Base-by-base conservation (phyloP, 2,797 vertebrate species). In the Sebastes oblongus region DNA sequence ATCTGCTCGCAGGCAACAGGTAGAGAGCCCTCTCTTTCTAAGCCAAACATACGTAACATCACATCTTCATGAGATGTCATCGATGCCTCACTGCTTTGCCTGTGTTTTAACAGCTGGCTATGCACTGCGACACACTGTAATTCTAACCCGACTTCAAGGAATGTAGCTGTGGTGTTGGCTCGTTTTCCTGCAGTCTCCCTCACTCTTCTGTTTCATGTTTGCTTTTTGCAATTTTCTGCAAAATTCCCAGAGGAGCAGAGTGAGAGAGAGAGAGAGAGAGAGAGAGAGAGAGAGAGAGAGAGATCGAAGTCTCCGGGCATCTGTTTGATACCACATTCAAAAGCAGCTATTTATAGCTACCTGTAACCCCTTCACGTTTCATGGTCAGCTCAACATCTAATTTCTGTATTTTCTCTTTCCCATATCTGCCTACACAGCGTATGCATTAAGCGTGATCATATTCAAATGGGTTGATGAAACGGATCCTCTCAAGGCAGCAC, bases 1-100 rank as follows among this genome's bases (percentile, higher is more conserved):
- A 76, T 81, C 86, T 87, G 83, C 89, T 91, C 70, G 66, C 80
- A 86, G 66, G 93, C 95, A 96, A 96, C 95, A 96, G 95, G 96
- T 96, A 95, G 86, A 86, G 80, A 85, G 66, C 66, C 74, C 54
- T 22, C 86, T 84, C 85, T 72, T 59, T 86, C 65, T 60, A 50
- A 72, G 75, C 12, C 30, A 64, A 73, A 85, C 90, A 86, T 84
- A 27, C 52, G 52, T 81, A 67, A 25, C 70, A 56, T 75, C 68
- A 60, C 79, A 75, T 80, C 79, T 76, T 78, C 46, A 50, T 46
- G 60, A 55, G 55, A 84, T 70, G 29, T 20, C 50, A 25, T 82
- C 72, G 54, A 74, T 36, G 60, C 62, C 72, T 69, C 22, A 24
- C 24, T 12, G 77, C 76, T 88, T 85, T 84, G 75, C 70, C 32